These are phyloP conservation scores for Sepiola atlantica DNA, from an alignment of 2,888 invertebrate species.

Conservation along the genomic window DNA sequence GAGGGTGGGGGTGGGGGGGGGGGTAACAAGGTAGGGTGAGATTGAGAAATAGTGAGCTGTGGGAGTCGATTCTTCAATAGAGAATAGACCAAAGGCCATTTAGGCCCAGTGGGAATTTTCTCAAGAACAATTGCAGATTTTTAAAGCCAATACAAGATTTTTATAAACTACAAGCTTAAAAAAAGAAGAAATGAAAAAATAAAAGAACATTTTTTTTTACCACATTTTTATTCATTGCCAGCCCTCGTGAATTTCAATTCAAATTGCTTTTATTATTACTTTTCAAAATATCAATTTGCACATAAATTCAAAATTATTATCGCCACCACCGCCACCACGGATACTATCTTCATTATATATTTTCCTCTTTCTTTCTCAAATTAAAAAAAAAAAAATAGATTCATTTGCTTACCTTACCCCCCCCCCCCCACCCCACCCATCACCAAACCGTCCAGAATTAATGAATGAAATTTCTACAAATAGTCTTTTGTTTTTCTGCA, in stretches of 20 bases:
- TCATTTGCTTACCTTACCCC: background rate
- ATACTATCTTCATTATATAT: background rate
- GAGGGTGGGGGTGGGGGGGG: background rate
- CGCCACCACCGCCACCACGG: background rate
- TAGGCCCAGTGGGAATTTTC: background rate
- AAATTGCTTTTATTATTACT: constrained; percentile 21
- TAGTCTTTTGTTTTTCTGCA: background rate
- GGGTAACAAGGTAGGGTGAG: background rate
- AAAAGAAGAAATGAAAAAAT: background rate
- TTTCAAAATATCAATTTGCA: constrained; percentile 22
- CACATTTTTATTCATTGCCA: constrained; percentile 6
- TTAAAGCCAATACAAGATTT: constrained; percentile 4
- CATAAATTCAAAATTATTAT: constrained; percentile 14
- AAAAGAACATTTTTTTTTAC: background rate
- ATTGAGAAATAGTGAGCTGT: background rate
- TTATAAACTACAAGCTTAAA: background rate
- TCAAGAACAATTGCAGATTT: background rate
- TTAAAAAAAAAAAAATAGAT: background rate
- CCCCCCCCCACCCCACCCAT: no score
- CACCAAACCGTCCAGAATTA: background rate
- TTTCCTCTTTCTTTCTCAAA: background rate
- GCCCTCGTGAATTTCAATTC: constrained; percentile 6
- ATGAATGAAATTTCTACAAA: background rate
- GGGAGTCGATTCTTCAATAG: constrained; percentile 2
- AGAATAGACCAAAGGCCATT: constrained; percentile 32